A percentile compares a stretch with the other conserved stretches of the same genome.
These are phyloP conservation scores for Hapalemur alaotrensis DNA, from an alignment of 2,797 vertebrate genomes.

Conservation along the genomic window DNA sequence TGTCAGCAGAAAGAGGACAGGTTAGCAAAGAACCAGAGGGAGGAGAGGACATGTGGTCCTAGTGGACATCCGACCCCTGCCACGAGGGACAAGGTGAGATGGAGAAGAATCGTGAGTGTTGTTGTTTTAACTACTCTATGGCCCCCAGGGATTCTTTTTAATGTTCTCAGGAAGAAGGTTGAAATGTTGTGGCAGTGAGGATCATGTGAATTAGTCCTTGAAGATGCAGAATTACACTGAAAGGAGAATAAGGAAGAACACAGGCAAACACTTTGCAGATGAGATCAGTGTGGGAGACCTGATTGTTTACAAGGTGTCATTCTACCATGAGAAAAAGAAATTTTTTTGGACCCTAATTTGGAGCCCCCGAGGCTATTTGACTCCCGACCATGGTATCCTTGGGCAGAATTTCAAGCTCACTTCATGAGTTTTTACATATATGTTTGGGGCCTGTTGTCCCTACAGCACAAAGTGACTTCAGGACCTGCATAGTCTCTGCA, in stretches of 20 bases:
- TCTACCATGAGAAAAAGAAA: not conserved
- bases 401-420: conserved; percentile 38
- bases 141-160: not conserved
- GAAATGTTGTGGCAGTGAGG: not conserved
- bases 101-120: not conserved
- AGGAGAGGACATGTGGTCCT: not conserved
- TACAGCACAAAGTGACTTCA: conserved; percentile 64
- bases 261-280: not conserved
- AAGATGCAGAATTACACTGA: not conserved
- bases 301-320: not conserved
- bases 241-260: not conserved
- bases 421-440: conserved; percentile 66
- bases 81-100: fast-evolving
- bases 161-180: not conserved
- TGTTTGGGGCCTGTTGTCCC: conserved; percentile 67
- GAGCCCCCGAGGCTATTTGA: conserved; percentile 60
- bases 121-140: not conserved
- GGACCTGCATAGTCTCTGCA: not conserved
- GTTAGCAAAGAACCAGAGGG: not conserved
- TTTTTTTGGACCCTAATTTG: conserved; percentile 41
- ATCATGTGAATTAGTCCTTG: not conserved
- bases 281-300: not conserved
- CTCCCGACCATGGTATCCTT: conserved; percentile 41
- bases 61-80: not conserved
- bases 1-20: not conserved